Conservation (phyloP, 1,140 invertebrate species). For the Bombus waltoni region DNA sequence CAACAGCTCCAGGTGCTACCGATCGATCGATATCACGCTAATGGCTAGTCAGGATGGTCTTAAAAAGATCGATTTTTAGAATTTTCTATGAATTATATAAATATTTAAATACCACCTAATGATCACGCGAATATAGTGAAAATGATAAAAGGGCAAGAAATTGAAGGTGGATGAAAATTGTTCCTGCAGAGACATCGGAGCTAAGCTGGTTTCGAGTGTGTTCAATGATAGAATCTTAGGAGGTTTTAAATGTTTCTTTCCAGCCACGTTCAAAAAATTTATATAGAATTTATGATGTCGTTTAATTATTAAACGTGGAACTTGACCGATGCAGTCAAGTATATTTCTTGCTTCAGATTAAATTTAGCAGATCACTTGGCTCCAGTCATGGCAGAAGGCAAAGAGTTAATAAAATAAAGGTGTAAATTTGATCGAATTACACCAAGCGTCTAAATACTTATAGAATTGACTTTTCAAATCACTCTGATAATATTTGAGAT, state of each 20-base stretch:
- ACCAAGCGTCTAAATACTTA: neutral
- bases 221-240: neutral
- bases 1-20: slow-evolving; percentile 7
- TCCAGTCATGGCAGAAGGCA: too few species aligned
- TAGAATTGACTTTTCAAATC: neutral
- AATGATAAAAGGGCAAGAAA: too few species aligned
- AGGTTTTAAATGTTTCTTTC: too few species aligned
- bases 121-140: neutral
- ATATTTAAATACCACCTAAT: neutral
- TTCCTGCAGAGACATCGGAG: too few species aligned
- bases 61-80: neutral
- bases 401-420: too few species aligned
- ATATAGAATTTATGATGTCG: neutral
- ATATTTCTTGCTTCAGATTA: neutral
- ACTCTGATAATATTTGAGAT: neutral
- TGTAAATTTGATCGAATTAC: too few species aligned
- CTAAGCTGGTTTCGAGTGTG: neutral
- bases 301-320: neutral
- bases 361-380: neutral
- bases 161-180: neutral
- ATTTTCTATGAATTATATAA: neutral
- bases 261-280: too few species aligned
- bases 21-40: slow-evolving; percentile 32
- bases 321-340: neutral
- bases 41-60: neutral